phyloP scores from a whole-genome alignment of 2,888 invertebrate genomes.

The Cantharis flavilabris region DNA sequence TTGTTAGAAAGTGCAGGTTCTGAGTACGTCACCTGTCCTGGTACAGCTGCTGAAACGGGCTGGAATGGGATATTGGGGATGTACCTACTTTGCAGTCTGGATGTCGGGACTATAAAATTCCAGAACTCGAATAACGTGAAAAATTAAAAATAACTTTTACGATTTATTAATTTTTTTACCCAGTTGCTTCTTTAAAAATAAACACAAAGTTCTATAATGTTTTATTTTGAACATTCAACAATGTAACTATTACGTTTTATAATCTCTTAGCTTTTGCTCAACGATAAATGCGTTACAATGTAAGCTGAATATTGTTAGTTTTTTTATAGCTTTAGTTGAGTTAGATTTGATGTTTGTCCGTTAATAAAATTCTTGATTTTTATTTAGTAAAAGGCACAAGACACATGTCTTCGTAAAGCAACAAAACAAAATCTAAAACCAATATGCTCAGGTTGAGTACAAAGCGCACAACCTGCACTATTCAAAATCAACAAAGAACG shows the following conservation, averaged over 20 bases:
- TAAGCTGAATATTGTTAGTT: neutral
- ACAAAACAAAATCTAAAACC: slow-evolving; percentile 28
- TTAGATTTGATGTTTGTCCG: neutral
- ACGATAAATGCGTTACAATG: neutral
- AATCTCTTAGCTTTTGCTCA: neutral
- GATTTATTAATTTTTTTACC: no score
- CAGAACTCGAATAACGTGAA: neutral
- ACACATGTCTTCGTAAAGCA: slow-evolving; percentile 28
- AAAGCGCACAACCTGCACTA: slow-evolving; percentile 39
- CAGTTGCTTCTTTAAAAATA: neutral
- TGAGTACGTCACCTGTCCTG: slow-evolving; percentile 32
- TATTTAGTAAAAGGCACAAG: slow-evolving; percentile 25
- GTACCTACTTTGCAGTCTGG: slow-evolving; percentile 13
- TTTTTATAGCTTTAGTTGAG: neutral
- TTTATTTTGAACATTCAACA: neutral
- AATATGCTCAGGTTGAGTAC: slow-evolving; percentile 34
- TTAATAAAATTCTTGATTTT: slow-evolving; percentile 30
- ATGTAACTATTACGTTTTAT: neutral
- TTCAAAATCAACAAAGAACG: slow-evolving; percentile 37
- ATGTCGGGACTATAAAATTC: neutral
- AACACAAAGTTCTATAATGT: neutral
- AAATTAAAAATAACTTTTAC: neutral
- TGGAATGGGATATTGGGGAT: slow-evolving; percentile 22
- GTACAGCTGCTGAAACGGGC: slow-evolving; percentile 29
- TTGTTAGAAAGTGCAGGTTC: slow-evolving; percentile 30